These are phyloP conservation scores for Cephus pygmeus DNA, from an alignment of 2,888 invertebrate species.

Conservation along the genomic window DNA sequence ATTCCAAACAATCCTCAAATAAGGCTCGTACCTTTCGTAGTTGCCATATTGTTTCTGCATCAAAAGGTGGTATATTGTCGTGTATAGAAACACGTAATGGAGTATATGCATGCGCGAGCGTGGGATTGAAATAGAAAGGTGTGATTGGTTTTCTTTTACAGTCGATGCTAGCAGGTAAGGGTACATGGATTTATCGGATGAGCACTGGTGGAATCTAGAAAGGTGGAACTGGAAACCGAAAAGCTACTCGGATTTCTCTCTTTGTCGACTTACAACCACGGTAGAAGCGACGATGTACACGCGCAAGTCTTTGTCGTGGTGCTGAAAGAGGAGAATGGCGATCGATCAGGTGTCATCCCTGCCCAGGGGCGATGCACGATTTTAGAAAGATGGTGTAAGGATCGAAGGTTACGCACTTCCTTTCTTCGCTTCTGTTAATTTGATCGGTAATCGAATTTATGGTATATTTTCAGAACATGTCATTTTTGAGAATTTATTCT, in stretches of 20 bases:
- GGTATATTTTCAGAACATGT: not conserved
- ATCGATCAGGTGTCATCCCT: slow-evolving; percentile 43
- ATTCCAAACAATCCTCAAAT: not conserved
- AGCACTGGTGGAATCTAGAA: not conserved
- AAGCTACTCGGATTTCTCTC: not conserved
- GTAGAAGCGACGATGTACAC: slow-evolving; percentile 12
- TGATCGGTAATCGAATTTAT: not conserved
- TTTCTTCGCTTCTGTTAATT: not conserved
- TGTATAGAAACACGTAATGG: not conserved
- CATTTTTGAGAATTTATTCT: not conserved
- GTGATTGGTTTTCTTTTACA: not conserved
- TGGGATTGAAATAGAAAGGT: not conserved
- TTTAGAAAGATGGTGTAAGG: slow-evolving; percentile 7
- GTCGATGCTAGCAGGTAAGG: not conserved
- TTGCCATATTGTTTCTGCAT: not conserved
- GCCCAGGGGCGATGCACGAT: slow-evolving; percentile 24
- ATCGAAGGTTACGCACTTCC: not conserved
- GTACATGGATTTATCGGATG: not conserved
- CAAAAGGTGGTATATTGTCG: not conserved
- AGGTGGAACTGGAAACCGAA: not conserved
- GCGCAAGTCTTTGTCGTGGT: slow-evolving; percentile 27
- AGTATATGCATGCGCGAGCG: not conserved
- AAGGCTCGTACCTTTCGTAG: not conserved
- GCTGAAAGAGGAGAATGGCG: slow-evolving; percentile 29
- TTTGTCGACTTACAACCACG: slow-evolving; percentile 6